These are phyloP conservation scores for Drosophila pallidifrons DNA, from an alignment of 1,140 invertebrate species.

Conservation along the genomic window DNA sequence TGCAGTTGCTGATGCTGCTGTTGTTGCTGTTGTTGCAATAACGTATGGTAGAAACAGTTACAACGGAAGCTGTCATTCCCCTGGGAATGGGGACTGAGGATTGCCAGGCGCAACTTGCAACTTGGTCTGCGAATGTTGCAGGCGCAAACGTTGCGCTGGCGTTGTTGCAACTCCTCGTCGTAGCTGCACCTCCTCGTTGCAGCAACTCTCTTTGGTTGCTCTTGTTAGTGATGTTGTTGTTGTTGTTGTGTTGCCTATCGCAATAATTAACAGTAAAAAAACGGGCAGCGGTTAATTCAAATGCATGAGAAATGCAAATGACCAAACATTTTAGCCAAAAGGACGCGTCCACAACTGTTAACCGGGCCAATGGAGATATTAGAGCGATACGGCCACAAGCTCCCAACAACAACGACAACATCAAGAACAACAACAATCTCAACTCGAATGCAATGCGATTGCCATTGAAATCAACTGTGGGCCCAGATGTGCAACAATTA, in stretches of 20 bases:
- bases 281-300: constrained; percentile 78
- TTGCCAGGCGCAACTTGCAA: constrained; percentile 48
- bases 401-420: not conserved
- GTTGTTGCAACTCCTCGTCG: constrained; percentile 4
- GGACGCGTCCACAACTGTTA: constrained; percentile 24
- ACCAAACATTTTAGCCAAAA: constrained; percentile 51
- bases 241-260: constrained; percentile 56
- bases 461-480: not conserved
- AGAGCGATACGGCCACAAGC: constrained; percentile 8
- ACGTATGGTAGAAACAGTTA: constrained; percentile 81
- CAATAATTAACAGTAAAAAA: constrained; percentile 83
- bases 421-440: not conserved
- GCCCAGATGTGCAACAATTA: constrained; percentile 58
- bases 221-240: constrained; percentile 25
- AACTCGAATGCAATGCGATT: not conserved
- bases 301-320: constrained; percentile 82
- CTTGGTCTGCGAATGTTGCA: constrained; percentile 50
- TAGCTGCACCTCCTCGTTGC: constrained; percentile 1
- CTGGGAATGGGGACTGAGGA: constrained; percentile 62
- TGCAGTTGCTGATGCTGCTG: constrained; percentile 57
- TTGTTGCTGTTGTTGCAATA: constrained; percentile 74
- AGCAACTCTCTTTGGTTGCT: constrained; percentile 23
- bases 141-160: not conserved
- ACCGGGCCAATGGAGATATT: constrained; percentile 30
- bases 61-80: constrained; percentile 82